Percentiles rank a stretch among this genome's conserved stretches.
Evolutionary conservation across 2,797 vertebrate species (phyloP).

Genomic region (Acanthurus leucopareius): DNA sequence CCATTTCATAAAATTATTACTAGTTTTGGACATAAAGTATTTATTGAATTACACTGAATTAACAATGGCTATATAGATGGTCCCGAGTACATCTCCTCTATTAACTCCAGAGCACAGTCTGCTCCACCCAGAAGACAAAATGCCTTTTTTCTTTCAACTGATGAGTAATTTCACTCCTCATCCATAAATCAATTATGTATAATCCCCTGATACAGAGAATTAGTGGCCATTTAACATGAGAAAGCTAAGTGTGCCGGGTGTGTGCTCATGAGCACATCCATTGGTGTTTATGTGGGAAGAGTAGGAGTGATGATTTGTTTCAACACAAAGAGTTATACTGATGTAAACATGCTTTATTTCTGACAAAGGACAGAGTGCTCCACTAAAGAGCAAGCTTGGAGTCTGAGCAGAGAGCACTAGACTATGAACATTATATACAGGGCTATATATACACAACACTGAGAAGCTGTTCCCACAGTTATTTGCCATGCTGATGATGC

Average conservation of each 20-base stretch:
- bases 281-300: conserved; percentile 48
- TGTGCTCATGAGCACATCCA: conserved; percentile 44
- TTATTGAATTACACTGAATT: conserved; percentile 25
- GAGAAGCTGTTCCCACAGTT: background rate
- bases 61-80: conserved; percentile 29
- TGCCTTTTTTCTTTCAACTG: conserved; percentile 66
- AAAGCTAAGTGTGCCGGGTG: conserved; percentile 67
- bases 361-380: conserved; percentile 17
- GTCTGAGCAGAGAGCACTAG: conserved; percentile 14
- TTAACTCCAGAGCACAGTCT: conserved; percentile 61
- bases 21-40: background rate
- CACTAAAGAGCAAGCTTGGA: background rate
- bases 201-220: conserved; percentile 84
- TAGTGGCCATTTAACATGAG: conserved; percentile 77
- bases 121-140: conserved; percentile 60
- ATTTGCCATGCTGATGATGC: conserved; percentile 20
- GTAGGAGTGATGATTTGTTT: conserved; percentile 38
- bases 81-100: conserved; percentile 33
- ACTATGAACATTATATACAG: conserved; percentile 4
- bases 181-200: conserved; percentile 88
- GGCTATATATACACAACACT: background rate
- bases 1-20: background rate
- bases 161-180: conserved; percentile 82
- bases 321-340: conserved; percentile 27
- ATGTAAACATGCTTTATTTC: conserved; percentile 35